Conservation (phyloP, 2,888 invertebrate genomes). For the Rhorus exstirpatorius region DNA sequence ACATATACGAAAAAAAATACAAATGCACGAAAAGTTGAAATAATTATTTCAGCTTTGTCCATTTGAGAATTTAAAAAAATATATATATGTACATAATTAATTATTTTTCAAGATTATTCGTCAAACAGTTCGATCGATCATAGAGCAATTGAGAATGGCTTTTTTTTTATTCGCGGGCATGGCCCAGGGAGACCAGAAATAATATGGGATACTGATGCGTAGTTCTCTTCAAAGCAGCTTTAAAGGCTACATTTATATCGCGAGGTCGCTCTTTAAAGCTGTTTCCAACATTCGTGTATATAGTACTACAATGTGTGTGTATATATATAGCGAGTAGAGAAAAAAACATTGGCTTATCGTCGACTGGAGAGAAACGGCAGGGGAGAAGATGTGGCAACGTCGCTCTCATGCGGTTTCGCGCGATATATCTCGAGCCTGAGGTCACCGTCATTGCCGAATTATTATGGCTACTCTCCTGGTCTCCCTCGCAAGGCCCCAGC, state of each 20-base stretch:
- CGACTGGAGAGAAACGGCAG: neutral
- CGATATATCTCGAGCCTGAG: constrained; percentile 68
- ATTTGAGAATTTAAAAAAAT: too few relatives aligned
- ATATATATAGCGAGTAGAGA: neutral
- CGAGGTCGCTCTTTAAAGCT: constrained; percentile 57
- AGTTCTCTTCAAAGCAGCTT: constrained; percentile 30
- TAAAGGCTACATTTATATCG: constrained; percentile 44
- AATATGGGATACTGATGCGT: neutral
- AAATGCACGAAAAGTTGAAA: too few relatives aligned
- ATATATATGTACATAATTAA: too few relatives aligned
- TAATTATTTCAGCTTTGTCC: too few relatives aligned
- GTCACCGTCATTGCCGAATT: constrained; percentile 73
- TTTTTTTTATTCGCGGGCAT: too few relatives aligned
- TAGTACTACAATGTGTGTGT: neutral
- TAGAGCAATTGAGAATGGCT: too few relatives aligned
- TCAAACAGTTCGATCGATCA: too few relatives aligned
- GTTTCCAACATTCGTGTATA: constrained; percentile 18
- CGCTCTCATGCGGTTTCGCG: constrained; percentile 19
- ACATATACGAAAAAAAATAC: too few relatives aligned
- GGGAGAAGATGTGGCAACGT: constrained; percentile 75
- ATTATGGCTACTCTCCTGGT: constrained; percentile 52
- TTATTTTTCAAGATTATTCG: too few relatives aligned
- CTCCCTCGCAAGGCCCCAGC: constrained; percentile 24
- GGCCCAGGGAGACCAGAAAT: too few relatives aligned
- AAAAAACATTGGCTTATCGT: constrained; percentile 63